phyloP scores from a whole-genome alignment of 2,888 invertebrate species.

The Arrhopalites spinosus region DNA sequence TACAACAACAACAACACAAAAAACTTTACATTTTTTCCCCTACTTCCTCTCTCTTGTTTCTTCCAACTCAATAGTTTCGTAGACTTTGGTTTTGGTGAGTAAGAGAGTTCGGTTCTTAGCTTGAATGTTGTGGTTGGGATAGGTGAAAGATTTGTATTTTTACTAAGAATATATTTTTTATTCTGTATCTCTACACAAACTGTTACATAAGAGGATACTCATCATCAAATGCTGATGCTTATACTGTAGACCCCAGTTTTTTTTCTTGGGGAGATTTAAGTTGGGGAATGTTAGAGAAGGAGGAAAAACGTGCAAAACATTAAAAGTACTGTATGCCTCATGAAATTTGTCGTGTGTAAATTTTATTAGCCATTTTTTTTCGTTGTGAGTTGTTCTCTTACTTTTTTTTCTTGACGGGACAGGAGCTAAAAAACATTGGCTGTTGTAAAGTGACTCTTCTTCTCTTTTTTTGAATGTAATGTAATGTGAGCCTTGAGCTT shows the following conservation, averaged over 20 bases:
- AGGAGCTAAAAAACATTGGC: background rate
- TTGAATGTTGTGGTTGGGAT: no score
- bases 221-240: background rate
- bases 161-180: background rate
- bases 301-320: conserved; percentile 53
- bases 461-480: background rate
- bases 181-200: background rate
- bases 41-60: background rate
- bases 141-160: no score
- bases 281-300: background rate
- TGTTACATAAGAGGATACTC: background rate
- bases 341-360: conserved; percentile 55
- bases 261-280: background rate
- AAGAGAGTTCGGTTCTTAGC: no score
- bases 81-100: no score
- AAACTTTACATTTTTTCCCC: background rate
- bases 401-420: background rate
- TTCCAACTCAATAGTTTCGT: background rate
- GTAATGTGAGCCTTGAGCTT: background rate
- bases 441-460: no score
- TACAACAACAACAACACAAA: no score
- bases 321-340: conserved; percentile 53
- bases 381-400: conserved; percentile 38
- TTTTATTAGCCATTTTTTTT: conserved; percentile 53
- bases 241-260: background rate